Percentiles rank a stretch among this genome's conserved stretches.
Conservation (phyloP, 2,888 invertebrate genomes). For the Drosophila greeni region DNA sequence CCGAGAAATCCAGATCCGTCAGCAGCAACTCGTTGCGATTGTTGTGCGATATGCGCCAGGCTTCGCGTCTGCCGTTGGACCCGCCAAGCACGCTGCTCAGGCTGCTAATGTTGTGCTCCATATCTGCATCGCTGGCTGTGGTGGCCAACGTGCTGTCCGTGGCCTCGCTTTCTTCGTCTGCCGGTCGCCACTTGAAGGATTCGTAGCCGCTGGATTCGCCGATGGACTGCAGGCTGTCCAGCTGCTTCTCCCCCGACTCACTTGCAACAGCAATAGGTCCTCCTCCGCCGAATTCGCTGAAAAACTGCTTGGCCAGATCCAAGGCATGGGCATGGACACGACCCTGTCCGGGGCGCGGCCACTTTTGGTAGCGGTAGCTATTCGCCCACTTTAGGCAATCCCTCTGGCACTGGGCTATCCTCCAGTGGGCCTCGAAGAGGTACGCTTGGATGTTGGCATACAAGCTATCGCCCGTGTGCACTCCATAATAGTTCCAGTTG, state of each 20-base stretch:
- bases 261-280: slow-evolving; percentile 20
- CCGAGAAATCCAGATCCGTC: slow-evolving; percentile 78
- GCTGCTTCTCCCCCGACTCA: slow-evolving; percentile 74
- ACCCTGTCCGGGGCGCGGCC: slow-evolving; percentile 64
- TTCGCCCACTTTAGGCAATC: slow-evolving; percentile 90
- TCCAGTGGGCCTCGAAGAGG: slow-evolving; percentile 89
- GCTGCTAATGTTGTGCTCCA: slow-evolving; percentile 64
- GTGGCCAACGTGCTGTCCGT: slow-evolving; percentile 50
- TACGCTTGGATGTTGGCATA: slow-evolving; percentile 92
- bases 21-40: slow-evolving; percentile 73
- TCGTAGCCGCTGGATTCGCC: slow-evolving; percentile 88
- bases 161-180: slow-evolving; percentile 79
- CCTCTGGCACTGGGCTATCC: slow-evolving; percentile 85
- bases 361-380: slow-evolving; percentile 84
- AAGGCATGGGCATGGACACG: slow-evolving; percentile 68
- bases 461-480: slow-evolving; percentile 82
- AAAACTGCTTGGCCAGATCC: slow-evolving; percentile 78
- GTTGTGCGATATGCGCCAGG: slow-evolving; percentile 76
- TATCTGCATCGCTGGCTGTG: slow-evolving; percentile 64
- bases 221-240: slow-evolving; percentile 84
- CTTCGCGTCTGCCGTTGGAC: slow-evolving; percentile 50
- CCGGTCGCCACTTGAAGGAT: slow-evolving; percentile 83
- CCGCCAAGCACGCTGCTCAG: slow-evolving; percentile 35
- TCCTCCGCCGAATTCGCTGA: slow-evolving; percentile 71
- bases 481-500: slow-evolving; percentile 81